These are phyloP conservation scores for Mechanitis messenoides DNA, from an alignment of 2,888 invertebrate genomes.

Conservation along the genomic window DNA sequence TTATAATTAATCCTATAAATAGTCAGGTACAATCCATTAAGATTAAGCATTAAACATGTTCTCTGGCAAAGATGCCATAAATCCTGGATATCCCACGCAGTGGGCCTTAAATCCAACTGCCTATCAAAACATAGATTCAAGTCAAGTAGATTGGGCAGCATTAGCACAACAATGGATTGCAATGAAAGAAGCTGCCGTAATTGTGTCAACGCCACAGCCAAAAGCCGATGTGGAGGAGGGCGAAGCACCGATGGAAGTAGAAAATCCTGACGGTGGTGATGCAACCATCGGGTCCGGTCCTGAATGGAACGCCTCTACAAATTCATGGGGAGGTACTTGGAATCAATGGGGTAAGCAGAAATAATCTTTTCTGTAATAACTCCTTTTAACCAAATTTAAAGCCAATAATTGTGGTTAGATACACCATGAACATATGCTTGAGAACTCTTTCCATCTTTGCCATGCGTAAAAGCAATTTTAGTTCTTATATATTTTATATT, in stretches of 20 bases:
- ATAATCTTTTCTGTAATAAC: neutral
- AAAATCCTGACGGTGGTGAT: conserved; percentile 79
- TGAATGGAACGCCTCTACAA: conserved; percentile 58
- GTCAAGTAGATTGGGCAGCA: conserved; percentile 96
- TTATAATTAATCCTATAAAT: neutral
- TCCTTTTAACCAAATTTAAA: neutral
- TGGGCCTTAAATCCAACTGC: conserved; percentile 89
- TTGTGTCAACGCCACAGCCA: conserved; percentile 77
- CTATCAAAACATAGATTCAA: conserved; percentile 88
- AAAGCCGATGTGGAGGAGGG: conserved; percentile 80
- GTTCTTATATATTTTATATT: too few species aligned
- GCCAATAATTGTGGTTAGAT: neutral
- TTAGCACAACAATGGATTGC: conserved; percentile 98
- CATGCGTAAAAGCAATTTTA: too few species aligned
- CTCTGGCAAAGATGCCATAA: conserved; percentile 78
- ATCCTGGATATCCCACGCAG: conserved; percentile 81
- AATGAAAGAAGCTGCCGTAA: conserved; percentile 87
- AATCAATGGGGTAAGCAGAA: conserved; percentile 66
- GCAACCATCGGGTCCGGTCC: conserved; percentile 45
- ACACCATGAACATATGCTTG: neutral
- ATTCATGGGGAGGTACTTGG: conserved; percentile 64
- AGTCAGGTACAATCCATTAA: conserved; percentile 17
- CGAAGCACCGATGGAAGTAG: conserved; percentile 92
- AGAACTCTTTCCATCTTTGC: neutral
- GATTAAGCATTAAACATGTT: conserved; percentile 55